A percentile compares a stretch with the other conserved stretches of the same genome.
Evolutionary conservation across 2,888 invertebrate genomes (phyloP).

Genomic region (Acholoe squamosa): DNA sequence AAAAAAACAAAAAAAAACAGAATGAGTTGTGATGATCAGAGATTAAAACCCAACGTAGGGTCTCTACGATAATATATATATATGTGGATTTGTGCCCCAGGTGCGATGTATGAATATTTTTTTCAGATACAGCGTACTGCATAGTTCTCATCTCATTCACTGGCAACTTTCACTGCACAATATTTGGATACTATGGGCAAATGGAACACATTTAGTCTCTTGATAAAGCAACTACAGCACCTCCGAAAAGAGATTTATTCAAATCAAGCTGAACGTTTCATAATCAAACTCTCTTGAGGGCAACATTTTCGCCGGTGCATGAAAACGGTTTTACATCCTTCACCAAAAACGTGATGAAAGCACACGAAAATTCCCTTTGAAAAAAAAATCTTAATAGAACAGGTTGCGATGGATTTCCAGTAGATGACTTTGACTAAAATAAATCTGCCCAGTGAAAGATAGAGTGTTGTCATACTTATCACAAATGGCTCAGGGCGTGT

Average conservation of each 20-base stretch:
- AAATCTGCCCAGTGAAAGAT: neutral
- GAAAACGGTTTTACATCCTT: neutral
- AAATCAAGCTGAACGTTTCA: neutral
- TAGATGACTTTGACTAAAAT: neutral
- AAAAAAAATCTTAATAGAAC: neutral
- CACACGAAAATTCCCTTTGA: neutral
- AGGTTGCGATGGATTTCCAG: slow-evolving; percentile 12
- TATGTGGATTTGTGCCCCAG: too few relatives aligned
- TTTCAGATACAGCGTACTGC: too few relatives aligned
- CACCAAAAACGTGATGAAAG: neutral
- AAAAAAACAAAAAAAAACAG: too few relatives aligned
- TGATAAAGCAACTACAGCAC: neutral
- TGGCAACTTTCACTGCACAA: too few relatives aligned
- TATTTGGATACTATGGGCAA: too few relatives aligned
- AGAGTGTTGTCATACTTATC: too few relatives aligned
- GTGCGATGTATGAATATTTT: too few relatives aligned
- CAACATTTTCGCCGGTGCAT: neutral
- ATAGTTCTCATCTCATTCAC: too few relatives aligned
- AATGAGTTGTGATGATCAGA: too few relatives aligned
- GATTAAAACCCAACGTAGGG: too few relatives aligned
- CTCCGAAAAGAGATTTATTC: neutral
- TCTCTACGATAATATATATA: too few relatives aligned
- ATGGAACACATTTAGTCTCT: neutral
- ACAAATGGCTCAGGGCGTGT: too few relatives aligned
- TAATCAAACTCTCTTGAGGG: neutral